Evolutionary conservation across 2,888 invertebrate species (phyloP).

Genomic region (Hirtodrosophila cameraria): DNA sequence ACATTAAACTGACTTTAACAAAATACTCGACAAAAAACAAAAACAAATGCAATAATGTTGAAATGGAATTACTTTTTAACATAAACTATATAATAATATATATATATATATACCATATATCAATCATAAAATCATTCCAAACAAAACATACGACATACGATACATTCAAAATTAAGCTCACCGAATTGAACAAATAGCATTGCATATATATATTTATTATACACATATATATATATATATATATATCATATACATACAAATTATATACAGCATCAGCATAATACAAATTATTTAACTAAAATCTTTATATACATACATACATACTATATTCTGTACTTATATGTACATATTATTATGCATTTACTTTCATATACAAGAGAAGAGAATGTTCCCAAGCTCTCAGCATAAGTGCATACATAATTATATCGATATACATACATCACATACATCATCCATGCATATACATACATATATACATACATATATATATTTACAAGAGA

Average conservation of each 20-base stretch:
- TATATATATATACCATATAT: constrained; percentile 24
- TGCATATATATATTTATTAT: constrained; percentile 51
- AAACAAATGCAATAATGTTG: constrained; percentile 64
- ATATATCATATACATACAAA: constrained; percentile 12
- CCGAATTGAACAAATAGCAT: constrained; percentile 63
- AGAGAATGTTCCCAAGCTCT: constrained; percentile 39
- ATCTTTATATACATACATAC: constrained; percentile 41
- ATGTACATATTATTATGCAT: constrained; percentile 48
- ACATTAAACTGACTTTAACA: constrained; percentile 24
- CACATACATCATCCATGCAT: constrained; percentile 27
- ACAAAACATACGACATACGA: constrained; percentile 4
- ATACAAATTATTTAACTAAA: constrained; percentile 34
- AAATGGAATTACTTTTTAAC: constrained; percentile 70
- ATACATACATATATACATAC: constrained; percentile 20
- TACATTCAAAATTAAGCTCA: constrained; percentile 65
- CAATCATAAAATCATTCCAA: constrained; percentile 43
- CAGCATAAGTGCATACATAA: constrained; percentile 15
- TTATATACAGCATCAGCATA: no score
- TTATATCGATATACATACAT: no score
- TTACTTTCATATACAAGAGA: constrained; percentile 54
- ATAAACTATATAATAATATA: constrained; percentile 42
- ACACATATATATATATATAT: constrained; percentile 43
- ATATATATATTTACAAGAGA: constrained; percentile 22
- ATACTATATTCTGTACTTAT: constrained; percentile 34
- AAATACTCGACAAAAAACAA: constrained; percentile 24